Evolutionary conservation across 2,797 vertebrate genomes (phyloP), one percentile per base, ranked within the genome.

Genomic region (Parotocinclus haroldoi): DNA sequence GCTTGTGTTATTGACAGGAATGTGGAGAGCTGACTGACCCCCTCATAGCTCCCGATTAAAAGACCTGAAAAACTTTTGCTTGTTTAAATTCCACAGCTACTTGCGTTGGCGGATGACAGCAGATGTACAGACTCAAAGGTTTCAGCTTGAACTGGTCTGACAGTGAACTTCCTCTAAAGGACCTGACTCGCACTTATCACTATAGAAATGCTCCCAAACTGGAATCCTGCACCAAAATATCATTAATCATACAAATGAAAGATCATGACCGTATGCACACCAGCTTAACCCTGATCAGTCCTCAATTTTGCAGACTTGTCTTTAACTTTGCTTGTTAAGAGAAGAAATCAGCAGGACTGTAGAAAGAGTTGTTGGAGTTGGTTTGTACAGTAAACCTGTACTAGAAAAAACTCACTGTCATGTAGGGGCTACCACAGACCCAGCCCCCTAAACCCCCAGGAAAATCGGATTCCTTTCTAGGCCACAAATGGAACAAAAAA

Each of bases 91-190:
- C 75, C 58, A 56, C 58, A 86, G 81, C 84, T 82, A 79, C 89
- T 87, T 77, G 57, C 77, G 70, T 82, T 86, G 84, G 81, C 79
- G 74, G 70, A 48, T 71, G 13, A 63, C 58, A 39, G 16, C 59
- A 72, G 80, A 83, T 76, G 71, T 79, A 52, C 66, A 59, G 65
- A 78, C 79, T 82, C 78, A 82, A 79, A 82, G 76, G 76, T 83
- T 78, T 77, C 68, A 66, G 71, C 71, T 77, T 83, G 58, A 79
- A 70, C 62, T 10, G 48, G 52, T 65, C 44, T 56, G 68, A 71
- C 76, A 66, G 69, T 64, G 69, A 73, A 48, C 45, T 63, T 76
- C 75, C 77, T 74, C 70, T 64, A 70, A 62, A 69, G 69, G 56
- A 50, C 45, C 53, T 78, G 75, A 66, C 9, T 54, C 52, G 17